Evolutionary conservation across 2,797 vertebrate species (phyloP), one percentile per base, ranked within the genome.

Genomic region (Enteromius treurensis): DNA sequence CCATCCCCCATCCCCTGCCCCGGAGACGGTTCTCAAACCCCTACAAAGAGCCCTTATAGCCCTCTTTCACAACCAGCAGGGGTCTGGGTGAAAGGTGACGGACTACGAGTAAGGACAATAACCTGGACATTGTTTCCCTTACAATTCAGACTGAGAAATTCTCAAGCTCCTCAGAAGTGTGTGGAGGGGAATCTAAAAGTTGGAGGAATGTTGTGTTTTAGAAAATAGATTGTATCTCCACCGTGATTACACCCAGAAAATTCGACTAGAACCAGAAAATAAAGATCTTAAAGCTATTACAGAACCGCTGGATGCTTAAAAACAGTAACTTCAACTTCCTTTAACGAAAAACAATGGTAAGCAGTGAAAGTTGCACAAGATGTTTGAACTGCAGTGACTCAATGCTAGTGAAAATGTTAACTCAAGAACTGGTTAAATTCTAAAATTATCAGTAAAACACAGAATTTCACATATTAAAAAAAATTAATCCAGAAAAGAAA

Each of bases 41-140:
- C 2, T n/a, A 82, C 69, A 81, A 82, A 91, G 60, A 88, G 85
- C 86, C 81, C 73, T 82, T 79, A 71, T 60, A 74, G 81, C 70
- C 45, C 81, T 62, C 68, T 85, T 85, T 83, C 84, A 85, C 83
- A 88, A 90, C 86, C 87, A 49, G 32, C 68, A 34, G 68, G 74
- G 83, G 81, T 88, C 40, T 70, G 78, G 42, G 78, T 83, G 67
- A 90, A 89, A 86, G 84, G 86, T 65, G 17, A 86, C 70, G 53
- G 45, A 23, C 49, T 26, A 26, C 53, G 21, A 37, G 40, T 69
- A 23, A 55, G 84, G 49, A 70, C 69, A 58, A 78, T 76, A 71
- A 76, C 77, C 82, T 82, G 49, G 74, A 55, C 5, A 32, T 71
- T 75, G 62, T 47, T 70, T 81, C 70, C 40, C 58, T 79, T 47